Conservation (phyloP, 2,113 vertebrate species). For the Microcebus tavaratra region DNA sequence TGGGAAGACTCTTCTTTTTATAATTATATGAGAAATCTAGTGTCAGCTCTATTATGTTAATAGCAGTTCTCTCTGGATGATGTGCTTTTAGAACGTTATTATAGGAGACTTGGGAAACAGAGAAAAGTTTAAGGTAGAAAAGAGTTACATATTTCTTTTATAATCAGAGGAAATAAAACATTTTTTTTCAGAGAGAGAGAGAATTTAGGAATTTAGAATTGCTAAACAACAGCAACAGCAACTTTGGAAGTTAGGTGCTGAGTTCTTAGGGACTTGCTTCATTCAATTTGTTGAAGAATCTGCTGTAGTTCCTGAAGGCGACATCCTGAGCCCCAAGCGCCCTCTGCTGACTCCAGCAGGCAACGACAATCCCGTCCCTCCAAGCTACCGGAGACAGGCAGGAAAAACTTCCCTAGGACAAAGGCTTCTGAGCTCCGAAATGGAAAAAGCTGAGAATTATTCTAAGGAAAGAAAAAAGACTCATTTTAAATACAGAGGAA, state of each 20-base stretch:
- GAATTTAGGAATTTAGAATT: neutral
- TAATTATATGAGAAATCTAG: neutral
- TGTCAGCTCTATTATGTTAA: neutral
- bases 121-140: neutral
- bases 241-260: neutral
- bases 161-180: neutral
- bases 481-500: neutral
- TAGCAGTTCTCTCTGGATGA: neutral
- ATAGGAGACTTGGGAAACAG: neutral
- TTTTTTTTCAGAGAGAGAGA: neutral
- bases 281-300: neutral
- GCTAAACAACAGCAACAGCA: too few relatives aligned
- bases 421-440: neutral
- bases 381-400: accelerated
- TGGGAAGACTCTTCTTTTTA: neutral
- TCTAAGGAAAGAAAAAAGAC: neutral
- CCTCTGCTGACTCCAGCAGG: conserved; percentile 5
- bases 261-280: neutral
- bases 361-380: too few relatives aligned
- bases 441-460: neutral
- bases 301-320: accelerated
- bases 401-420: too few relatives aligned
- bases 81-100: neutral
- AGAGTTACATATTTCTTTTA: neutral
- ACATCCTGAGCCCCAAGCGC: accelerated